Conservation (phyloP, 2,888 invertebrate species). For the Exocentrus adspersus region DNA sequence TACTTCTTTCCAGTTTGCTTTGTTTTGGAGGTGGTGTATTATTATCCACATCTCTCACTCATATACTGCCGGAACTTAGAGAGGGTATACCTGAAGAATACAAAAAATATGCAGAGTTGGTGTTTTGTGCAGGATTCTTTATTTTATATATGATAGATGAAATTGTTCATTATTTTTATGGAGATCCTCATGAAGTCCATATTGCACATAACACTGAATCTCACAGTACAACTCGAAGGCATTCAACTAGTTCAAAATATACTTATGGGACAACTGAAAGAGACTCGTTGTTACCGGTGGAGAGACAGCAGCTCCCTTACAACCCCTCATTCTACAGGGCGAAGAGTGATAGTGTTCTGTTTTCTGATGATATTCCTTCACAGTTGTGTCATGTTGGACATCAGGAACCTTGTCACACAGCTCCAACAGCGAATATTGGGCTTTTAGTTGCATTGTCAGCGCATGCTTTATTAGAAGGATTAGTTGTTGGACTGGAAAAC, state of each 20-base stretch:
- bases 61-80: slow-evolving; percentile 84
- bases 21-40: slow-evolving; percentile 87
- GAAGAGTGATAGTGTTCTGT: slow-evolving; percentile 47
- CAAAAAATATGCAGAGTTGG: slow-evolving; percentile 69
- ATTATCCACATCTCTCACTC: slow-evolving; percentile 78
- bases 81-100: slow-evolving; percentile 62
- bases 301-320: slow-evolving; percentile 47
- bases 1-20: slow-evolving; percentile 74
- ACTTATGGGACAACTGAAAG: slow-evolving; percentile 40
- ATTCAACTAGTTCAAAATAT: slow-evolving; percentile 30
- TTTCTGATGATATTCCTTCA: slow-evolving; percentile 51
- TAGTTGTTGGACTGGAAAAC: slow-evolving; percentile 82
- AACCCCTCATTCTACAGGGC: slow-evolving; percentile 49
- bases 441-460: slow-evolving; percentile 78
- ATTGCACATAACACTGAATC: slow-evolving; percentile 23
- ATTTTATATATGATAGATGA: slow-evolving; percentile 79
- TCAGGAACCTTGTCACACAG: slow-evolving; percentile 71
- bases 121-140: slow-evolving; percentile 77
- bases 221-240: slow-evolving; percentile 31
- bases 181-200: slow-evolving; percentile 59
- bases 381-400: slow-evolving; percentile 74
- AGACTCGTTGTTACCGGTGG: slow-evolving; percentile 23
- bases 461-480: slow-evolving; percentile 82
- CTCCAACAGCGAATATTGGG: slow-evolving; percentile 73
- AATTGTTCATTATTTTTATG: slow-evolving; percentile 74